A percentile compares a stretch with the other conserved stretches of the same genome.
These are phyloP conservation scores for Ctena decussata DNA, from an alignment of 2,888 invertebrate species.

Conservation along the genomic window DNA sequence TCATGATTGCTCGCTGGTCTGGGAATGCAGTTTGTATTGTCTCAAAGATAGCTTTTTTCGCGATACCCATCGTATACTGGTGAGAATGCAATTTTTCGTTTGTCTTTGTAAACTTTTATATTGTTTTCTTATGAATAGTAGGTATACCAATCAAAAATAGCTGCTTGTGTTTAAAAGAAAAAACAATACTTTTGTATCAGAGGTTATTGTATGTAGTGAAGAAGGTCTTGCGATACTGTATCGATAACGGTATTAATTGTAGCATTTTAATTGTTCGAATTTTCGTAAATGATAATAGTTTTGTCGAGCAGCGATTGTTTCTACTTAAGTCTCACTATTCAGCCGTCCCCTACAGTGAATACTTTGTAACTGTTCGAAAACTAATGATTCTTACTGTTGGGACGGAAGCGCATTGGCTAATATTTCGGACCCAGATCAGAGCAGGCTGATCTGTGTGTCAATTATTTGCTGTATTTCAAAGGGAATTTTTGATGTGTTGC, in stretches of 20 bases:
- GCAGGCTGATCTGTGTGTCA: no score
- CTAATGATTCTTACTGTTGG: no score
- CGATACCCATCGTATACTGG: background rate
- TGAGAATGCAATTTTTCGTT: constrained; percentile 10
- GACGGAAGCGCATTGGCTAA: no score
- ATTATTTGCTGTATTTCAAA: no score
- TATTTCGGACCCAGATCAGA: no score
- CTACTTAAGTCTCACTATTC: constrained; percentile 58
- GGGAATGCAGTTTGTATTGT: no score
- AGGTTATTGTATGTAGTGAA: constrained; percentile 12
- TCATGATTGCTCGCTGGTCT: no score
- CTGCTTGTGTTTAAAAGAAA: constrained; percentile 3
- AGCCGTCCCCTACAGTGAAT: constrained; percentile 66
- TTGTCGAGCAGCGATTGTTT: constrained; percentile 59
- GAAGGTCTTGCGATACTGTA: constrained; percentile 4
- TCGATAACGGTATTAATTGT: constrained; percentile 63
- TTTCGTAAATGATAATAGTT: constrained; percentile 47
- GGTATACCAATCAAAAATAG: constrained; percentile 1
- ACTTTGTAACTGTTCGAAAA: constrained; percentile 59
- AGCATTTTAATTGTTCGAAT: constrained; percentile 60
- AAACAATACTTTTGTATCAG: background rate
- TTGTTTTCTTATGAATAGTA: background rate
- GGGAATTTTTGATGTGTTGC: no score
- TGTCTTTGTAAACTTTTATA: background rate
- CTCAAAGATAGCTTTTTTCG: no score